Base-by-base conservation (phyloP, 1,140 invertebrate species). In the Trinorchestia longiramus region DNA sequence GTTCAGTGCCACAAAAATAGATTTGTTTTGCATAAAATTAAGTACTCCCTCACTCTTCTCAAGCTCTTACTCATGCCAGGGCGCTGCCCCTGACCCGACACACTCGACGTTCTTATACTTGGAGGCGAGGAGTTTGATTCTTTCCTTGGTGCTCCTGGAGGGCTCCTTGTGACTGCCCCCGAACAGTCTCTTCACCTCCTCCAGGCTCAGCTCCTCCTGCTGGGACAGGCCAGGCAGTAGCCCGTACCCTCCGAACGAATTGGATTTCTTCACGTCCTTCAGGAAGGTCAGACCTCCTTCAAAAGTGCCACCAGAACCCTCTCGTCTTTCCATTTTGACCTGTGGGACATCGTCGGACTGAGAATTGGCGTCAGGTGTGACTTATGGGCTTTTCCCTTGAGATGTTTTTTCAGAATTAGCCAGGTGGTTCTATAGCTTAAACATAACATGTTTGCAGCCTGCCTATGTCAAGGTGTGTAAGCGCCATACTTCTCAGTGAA, bases 161-260 rank as follows among this genome's bases (percentile, higher is more conserved):
- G 88, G 88, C 88, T 90, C 88, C n/a, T 90, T 90, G 42, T 19
- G 88, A 90, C 90, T 43, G 8, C 19, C 90, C 1, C 90, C 90
- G 43, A 92, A 92, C 19, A 92, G 90, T 43, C 8, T 43, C 90
- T 92, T 92, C 41, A 92, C 90, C 90, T 92, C 90, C 36, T 42
- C 90, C 90, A 92, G 43, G 43, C 41, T 92, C 6, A 92, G 43
- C 43, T 92, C 90, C 90, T 92, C 90, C 43, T 92, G 90, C 43
- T 92, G 41, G 8, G 41, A 43, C 40, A 43, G 43, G 40, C 90
- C 90, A 11, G 90, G 90, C 43, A 92, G 43, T 11, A 92, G 43
- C 15, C 90, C 90, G 90, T 92, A 92, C 8, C 90, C 90, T 43
- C 90, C 90, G 90, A 92, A 92, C n/a, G 90, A 92, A 36, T 43